phyloP scores from a whole-genome alignment of 2,113 vertebrate genomes.

The Chionis minor region DNA sequence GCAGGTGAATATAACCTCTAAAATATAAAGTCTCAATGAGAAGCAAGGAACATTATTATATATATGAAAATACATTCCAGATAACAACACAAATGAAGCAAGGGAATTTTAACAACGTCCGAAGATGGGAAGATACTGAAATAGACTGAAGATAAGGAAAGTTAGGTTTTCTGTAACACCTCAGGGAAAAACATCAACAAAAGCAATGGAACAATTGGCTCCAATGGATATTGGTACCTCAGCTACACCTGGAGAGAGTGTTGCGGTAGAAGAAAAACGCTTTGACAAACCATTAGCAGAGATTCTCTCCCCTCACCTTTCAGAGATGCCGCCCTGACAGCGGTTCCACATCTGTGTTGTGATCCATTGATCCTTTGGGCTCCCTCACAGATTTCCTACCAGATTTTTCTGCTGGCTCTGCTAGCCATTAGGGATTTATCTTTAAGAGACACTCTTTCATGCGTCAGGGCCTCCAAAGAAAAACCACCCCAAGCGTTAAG shows the following conservation, averaged over 20 bases:
- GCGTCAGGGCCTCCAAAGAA: not conserved
- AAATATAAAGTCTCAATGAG: not conserved
- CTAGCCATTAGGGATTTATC: not conserved
- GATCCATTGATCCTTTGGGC: not conserved
- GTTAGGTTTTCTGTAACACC: not conserved
- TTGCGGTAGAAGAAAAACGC: fast-evolving
- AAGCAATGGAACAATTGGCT: not conserved
- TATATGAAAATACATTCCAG: conserved; percentile 31
- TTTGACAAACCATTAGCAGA: not conserved
- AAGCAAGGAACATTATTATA: not conserved
- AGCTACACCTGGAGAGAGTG: not conserved
- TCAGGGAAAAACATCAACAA: not conserved
- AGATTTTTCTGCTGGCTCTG: not conserved
- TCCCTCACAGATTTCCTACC: not conserved
- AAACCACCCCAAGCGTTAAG: not conserved
- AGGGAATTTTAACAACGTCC: conserved; percentile 37
- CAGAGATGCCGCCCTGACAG: not conserved
- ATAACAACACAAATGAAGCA: conserved; percentile 19
- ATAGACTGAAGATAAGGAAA: conserved; percentile 6
- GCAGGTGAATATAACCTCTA: not conserved
- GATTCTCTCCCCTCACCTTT: not conserved
- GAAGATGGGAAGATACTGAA: not conserved
- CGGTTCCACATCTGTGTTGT: not conserved
- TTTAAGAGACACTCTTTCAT: not conserved
- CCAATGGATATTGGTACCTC: not conserved